Percentiles rank a stretch among this genome's conserved stretches.
phyloP scores from a whole-genome alignment of 2,888 invertebrate species.

The Amblyjoppa proteus region DNA sequence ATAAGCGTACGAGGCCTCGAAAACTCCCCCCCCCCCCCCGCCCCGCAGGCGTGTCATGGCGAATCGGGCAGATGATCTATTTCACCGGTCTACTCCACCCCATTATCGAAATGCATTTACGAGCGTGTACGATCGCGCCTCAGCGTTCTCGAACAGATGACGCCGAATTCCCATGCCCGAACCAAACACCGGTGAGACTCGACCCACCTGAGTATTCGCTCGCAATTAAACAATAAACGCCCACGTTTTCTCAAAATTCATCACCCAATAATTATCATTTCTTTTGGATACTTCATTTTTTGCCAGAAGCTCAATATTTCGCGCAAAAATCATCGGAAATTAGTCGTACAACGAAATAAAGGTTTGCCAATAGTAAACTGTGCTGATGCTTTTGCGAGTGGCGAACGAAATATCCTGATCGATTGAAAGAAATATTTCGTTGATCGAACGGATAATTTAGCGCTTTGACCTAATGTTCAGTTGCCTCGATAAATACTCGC shows the following conservation, averaged over 20 bases:
- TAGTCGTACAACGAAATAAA: too few species aligned
- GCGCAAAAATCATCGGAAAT: too few species aligned
- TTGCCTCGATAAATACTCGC: too few species aligned
- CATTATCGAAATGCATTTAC: constrained; percentile 66
- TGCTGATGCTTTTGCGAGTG: too few species aligned
- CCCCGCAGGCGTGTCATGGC: constrained; percentile 65
- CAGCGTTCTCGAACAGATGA: constrained; percentile 75
- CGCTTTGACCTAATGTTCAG: too few species aligned
- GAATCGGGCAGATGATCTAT: constrained; percentile 68
- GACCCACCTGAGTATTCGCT: constrained; percentile 72
- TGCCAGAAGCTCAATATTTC: too few species aligned
- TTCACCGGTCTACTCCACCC: constrained; percentile 18
- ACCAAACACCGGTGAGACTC: constrained; percentile 51
- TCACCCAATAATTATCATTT: background rate
- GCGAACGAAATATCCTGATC: too few species aligned
- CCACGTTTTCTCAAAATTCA: background rate
- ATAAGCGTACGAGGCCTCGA: constrained; percentile 36
- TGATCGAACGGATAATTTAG: too few species aligned
- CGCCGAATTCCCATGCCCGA: constrained; percentile 81
- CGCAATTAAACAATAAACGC: constrained; percentile 40
- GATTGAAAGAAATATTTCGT: too few species aligned
- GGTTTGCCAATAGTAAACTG: too few species aligned
- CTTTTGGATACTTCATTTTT: too few species aligned
- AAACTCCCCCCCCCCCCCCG: constrained; percentile 48
- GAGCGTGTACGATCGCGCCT: constrained; percentile 66